phyloP scores from a whole-genome alignment of 2,888 invertebrate genomes.

The Actias luna region DNA sequence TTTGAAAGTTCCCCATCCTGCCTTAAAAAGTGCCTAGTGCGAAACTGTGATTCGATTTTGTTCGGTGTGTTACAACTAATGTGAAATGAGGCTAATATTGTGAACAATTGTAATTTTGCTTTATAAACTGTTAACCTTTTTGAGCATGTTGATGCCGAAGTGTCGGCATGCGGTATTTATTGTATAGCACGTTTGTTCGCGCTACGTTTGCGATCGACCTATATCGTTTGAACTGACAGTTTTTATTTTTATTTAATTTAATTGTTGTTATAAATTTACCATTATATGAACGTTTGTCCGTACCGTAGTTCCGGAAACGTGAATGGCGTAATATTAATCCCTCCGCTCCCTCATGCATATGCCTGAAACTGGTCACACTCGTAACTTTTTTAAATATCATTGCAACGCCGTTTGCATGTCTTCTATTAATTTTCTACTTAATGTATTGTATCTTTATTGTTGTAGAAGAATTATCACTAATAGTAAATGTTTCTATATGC shows the following conservation, averaged over 20 bases:
- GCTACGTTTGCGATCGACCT: slow-evolving; percentile 16
- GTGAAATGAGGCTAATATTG: slow-evolving; percentile 20
- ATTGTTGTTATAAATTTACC: slow-evolving; percentile 17
- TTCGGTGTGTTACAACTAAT: slow-evolving; percentile 40
- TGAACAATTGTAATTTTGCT: slow-evolving; percentile 37
- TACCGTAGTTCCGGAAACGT: slow-evolving; percentile 22
- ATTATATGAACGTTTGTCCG: slow-evolving; percentile 28
- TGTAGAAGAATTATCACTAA: no score
- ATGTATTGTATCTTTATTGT: no score
- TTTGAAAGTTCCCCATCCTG: slow-evolving; percentile 31
- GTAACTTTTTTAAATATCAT: no score
- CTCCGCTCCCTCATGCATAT: no score
- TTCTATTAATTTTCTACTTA: no score
- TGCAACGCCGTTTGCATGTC: slow-evolving; percentile 51
- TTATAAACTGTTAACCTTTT: slow-evolving; percentile 45
- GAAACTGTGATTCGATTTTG: slow-evolving; percentile 33
- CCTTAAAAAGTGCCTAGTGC: slow-evolving; percentile 41
- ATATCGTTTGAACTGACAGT: neutral
- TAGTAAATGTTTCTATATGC: no score
- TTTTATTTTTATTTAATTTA: neutral
- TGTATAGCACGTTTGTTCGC: slow-evolving; percentile 22
- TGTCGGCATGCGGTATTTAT: slow-evolving; percentile 21
- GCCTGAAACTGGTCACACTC: no score
- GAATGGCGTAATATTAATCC: slow-evolving; percentile 4
- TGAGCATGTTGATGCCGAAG: slow-evolving; percentile 24